Base-by-base conservation (phyloP, 2,888 invertebrate genomes). In the Drosophila fulvimacula region DNA sequence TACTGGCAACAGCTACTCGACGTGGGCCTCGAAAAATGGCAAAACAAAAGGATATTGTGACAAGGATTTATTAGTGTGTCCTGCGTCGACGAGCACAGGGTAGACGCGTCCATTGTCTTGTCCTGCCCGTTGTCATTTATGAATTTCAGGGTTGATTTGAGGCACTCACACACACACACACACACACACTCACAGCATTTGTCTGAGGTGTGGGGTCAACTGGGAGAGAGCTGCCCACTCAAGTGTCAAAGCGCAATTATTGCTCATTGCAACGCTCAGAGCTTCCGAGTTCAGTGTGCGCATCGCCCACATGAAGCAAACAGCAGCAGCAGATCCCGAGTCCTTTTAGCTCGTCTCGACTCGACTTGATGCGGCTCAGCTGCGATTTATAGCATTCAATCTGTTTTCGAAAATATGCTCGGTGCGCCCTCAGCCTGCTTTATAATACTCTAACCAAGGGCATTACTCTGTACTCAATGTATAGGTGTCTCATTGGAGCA, bases 1-100 rank as follows among this genome's bases (percentile, higher is more conserved):
- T 53, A 21, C 59, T 58, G 46, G 69, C 61, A 62, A 61, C 44
- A 76, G 59, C 41, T 27, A 59, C 59, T 59, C 65, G 56, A 56
- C 49, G 39, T 46, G 44, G 66, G 46, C 51, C 58, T 65, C 60
- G 71, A 82, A 82, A 79, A 88, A 88, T 86, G 74, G 77, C 79
- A 76, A 88, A 86, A 85, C 85, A 85, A 85, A 85, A 83, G 85
- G 77, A 88, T 88, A 81, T 85, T 88, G 89, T 85, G 85, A 85
- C 85, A 85, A 81, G 87, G 85, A 85, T 85, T 85, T 85, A 85
- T 85, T 88, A 77, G 89, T 75, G 68, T 69, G 64, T 71, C 67
- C 68, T 70, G 44, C 58, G 64, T 41, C 30, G 46, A 44, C 38
- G 51, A 39, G 56, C 57, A 57, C 38, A 17, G 63, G 53, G 71